Percentiles rank a stretch among this genome's conserved stretches.
phyloP scores from a whole-genome alignment of 2,797 vertebrate species.

The Phrynocephalus forsythii region DNA sequence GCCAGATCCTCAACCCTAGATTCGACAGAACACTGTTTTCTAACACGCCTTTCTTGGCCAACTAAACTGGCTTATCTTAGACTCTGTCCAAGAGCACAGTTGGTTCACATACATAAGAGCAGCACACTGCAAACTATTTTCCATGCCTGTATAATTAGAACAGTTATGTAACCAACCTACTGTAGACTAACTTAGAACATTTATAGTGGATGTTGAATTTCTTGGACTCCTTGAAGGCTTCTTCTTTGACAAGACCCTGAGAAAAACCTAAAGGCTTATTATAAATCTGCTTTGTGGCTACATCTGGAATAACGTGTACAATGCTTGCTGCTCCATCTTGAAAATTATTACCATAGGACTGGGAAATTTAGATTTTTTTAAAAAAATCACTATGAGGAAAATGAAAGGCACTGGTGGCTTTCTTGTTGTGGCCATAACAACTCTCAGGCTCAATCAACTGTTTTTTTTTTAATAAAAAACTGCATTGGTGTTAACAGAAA shows the following conservation, averaged over 20 bases:
- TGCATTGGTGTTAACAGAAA: no score
- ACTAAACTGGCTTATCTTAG: conserved; percentile 25
- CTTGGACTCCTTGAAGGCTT: not conserved
- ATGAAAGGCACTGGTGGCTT: not conserved
- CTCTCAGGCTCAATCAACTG: no score
- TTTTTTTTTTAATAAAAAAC: no score
- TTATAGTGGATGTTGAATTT: not conserved
- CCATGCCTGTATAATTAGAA: conserved; percentile 21
- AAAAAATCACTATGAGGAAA: not conserved
- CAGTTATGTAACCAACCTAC: conserved; percentile 32
- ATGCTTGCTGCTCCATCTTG: not conserved
- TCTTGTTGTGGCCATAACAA: not conserved
- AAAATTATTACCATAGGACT: not conserved
- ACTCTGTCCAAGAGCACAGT: conserved; percentile 33
- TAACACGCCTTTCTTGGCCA: conserved; percentile 17
- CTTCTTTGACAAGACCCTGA: conserved; percentile 25
- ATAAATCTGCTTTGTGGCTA: not conserved
- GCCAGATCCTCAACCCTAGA: conserved; percentile 51
- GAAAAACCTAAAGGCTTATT: conserved; percentile 26
- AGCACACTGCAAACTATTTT: conserved; percentile 21
- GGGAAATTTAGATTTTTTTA: not conserved
- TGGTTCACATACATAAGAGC: conserved; percentile 18
- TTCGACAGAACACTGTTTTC: conserved; percentile 50
- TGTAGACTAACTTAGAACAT: conserved; percentile 10
- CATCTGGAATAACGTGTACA: conserved; percentile 14